A percentile compares a stretch with the other conserved stretches of the same genome.
These are phyloP conservation scores for Drosophila maculinotata DNA, from an alignment of 2,888 invertebrate genomes.

Conservation along the genomic window DNA sequence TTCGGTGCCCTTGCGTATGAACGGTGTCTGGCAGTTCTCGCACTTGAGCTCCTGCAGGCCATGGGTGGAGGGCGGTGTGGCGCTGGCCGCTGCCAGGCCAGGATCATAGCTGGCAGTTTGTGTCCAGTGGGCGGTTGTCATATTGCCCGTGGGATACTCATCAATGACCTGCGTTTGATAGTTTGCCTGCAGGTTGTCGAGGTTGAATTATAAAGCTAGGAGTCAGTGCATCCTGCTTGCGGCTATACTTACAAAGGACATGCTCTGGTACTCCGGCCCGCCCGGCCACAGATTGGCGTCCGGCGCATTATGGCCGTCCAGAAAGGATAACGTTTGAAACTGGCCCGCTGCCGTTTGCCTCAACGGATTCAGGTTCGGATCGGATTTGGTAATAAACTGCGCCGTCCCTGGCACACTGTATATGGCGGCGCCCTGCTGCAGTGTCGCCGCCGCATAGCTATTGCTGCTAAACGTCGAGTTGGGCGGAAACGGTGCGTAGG, in stretches of 20 bases:
- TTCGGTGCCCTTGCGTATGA: conserved; percentile 77
- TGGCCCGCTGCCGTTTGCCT: conserved; percentile 77
- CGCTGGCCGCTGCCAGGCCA: conserved; percentile 46
- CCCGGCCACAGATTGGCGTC: conserved; percentile 73
- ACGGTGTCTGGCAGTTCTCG: conserved; percentile 73
- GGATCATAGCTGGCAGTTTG: conserved; percentile 70
- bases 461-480: conserved; percentile 70
- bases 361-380: conserved; percentile 82
- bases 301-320: conserved; percentile 77
- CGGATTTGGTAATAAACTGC: conserved; percentile 82
- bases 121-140: conserved; percentile 73
- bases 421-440: conserved; percentile 75
- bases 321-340: conserved; percentile 75
- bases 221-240: background rate
- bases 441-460: conserved; percentile 64
- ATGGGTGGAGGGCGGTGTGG: conserved; percentile 46
- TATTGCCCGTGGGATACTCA: conserved; percentile 78
- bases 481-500: conserved; percentile 75
- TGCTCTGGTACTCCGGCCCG: conserved; percentile 77
- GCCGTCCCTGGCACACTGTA: conserved; percentile 80
- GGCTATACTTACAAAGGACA: conserved; percentile 77
- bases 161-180: conserved; percentile 83
- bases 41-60: conserved; percentile 75
- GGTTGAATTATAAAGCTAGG: conserved; percentile 11
- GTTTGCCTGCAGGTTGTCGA: conserved; percentile 63